Percentiles rank a stretch among this genome's conserved stretches.
Evolutionary conservation across 2,113 vertebrate genomes (phyloP).

Genomic region (Phrynosoma platyrhinos): DNA sequence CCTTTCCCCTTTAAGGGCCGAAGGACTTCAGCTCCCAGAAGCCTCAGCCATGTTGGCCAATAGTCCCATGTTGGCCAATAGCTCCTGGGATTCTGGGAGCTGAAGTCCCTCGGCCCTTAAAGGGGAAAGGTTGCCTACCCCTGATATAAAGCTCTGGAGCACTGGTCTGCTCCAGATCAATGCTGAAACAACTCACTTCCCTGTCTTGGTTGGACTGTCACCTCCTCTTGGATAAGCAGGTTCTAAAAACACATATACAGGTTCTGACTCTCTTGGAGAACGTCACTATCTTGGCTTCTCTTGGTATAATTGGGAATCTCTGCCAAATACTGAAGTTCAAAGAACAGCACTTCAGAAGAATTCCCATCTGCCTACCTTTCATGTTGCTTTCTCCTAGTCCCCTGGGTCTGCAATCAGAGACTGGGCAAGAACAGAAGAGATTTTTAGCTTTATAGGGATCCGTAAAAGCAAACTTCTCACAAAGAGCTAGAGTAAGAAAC

Average conservation of each 20-base stretch:
- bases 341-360: slow-evolving; percentile 8
- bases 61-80: too few relatives aligned
- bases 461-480: neutral
- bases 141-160: neutral
- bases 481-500: neutral
- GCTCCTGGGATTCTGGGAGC: too few relatives aligned
- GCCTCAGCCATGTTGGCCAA: too few relatives aligned
- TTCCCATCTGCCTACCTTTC: slow-evolving; percentile 70
- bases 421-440: slow-evolving; percentile 65
- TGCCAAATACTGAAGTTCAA: neutral
- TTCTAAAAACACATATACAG: neutral
- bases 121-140: too few relatives aligned
- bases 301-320: neutral
- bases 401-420: slow-evolving; percentile 76
- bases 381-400: slow-evolving; percentile 74
- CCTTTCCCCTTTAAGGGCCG: too few relatives aligned
- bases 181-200: neutral
- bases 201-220: neutral
- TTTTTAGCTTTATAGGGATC: neutral
- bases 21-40: too few relatives aligned
- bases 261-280: neutral
- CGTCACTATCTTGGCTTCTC: neutral
- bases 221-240: neutral
- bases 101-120: too few relatives aligned
- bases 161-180: neutral